Evolutionary conservation across 2,888 invertebrate genomes (phyloP), one percentile per base, ranked within the genome.

Genomic region (Minunthozetes semirufus): DNA sequence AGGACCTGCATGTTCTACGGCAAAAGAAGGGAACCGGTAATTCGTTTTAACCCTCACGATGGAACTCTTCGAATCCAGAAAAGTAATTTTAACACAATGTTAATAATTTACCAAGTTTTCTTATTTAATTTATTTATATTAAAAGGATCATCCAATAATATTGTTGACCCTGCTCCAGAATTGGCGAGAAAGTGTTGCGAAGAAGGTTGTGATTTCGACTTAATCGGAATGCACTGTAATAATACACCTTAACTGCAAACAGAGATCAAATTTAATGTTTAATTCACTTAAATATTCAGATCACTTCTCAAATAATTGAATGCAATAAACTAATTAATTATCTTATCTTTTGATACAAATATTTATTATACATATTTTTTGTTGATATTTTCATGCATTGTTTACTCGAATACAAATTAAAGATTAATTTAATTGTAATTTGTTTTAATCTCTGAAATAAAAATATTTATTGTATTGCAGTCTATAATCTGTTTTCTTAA

Each of bases 1-100:
- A 68, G 68, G 46, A 46, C 68, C 22, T 68, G 68, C n/a, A 42
- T 33, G 2, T 68, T 22, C 42, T 68, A 68, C 17, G 68, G 68
- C 13, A 68, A 66, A 42, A 42, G 42, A 17, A 38, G 22, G 33
- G 33, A 3, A 33, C 33, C 33, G 8, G 8, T 5, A 5, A 33
- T 33, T 3, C 33, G 33, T 5, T 11, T 66, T 27, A 0, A n/a
- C 5, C 17, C 2, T n/a, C 38, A 17, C 3, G 1, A 66, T 9
- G 66, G 63, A 27, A 33, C 66, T 2, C n/a, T 22, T 46, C 38
- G 68, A 13, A 11, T 46, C 11, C 66, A 66, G n/a, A 33, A 3
- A 68, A 29, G 68, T 68, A 68, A 25, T 2, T 68, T 15, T 1
- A 29, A 63, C 33, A 19, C 0, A n/a, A 13, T 68, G 13, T 68